Conservation (phyloP, 2,797 vertebrate species). For the Synaphobranchus kaupii region DNA sequence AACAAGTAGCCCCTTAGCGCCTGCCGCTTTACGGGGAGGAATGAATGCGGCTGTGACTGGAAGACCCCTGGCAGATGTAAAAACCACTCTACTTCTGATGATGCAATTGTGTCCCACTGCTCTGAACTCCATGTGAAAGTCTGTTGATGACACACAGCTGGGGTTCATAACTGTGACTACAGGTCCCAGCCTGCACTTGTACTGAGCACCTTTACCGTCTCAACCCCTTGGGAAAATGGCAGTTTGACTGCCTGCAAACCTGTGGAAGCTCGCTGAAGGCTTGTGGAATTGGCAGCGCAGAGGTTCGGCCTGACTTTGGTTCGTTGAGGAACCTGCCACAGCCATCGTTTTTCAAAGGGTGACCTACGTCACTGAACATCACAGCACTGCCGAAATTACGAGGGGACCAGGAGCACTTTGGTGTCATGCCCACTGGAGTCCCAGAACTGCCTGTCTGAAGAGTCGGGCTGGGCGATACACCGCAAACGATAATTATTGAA, state of each 20-base stretch:
- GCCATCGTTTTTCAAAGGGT: not conserved
- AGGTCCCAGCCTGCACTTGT: not conserved
- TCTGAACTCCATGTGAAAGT: not conserved
- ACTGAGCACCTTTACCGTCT: not conserved
- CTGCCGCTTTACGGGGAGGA: not conserved
- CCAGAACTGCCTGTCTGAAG: not conserved
- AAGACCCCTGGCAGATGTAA: no score
- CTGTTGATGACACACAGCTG: not conserved
- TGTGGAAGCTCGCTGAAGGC: not conserved
- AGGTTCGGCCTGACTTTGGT: not conserved
- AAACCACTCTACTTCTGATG: not conserved
- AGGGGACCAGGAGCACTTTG: not conserved
- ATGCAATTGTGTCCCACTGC: not conserved
- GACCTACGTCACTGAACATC: not conserved
- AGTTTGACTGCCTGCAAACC: not conserved
- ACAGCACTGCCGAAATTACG: not conserved
- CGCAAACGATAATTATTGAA: no score
- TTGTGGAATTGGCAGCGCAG: not conserved
- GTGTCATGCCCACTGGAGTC: not conserved
- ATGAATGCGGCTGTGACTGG: not conserved
- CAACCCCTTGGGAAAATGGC: not conserved
- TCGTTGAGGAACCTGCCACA: not conserved
- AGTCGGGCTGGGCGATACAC: no score
- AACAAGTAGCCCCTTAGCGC: no score
- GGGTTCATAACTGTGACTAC: not conserved